These are phyloP conservation scores for Betta splendens DNA, from an alignment of 2,797 vertebrate genomes.

Conservation along the genomic window DNA sequence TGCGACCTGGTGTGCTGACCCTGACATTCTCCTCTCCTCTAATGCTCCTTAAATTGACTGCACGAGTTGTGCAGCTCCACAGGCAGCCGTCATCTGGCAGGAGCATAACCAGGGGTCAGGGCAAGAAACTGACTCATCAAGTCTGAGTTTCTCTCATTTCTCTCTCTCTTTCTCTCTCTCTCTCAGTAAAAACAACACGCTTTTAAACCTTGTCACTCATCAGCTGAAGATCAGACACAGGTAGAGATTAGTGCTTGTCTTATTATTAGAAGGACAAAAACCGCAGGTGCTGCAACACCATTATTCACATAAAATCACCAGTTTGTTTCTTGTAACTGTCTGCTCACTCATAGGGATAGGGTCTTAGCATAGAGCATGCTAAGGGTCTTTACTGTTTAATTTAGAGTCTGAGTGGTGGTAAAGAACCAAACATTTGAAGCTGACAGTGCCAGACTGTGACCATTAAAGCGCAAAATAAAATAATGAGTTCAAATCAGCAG, in stretches of 20 bases:
- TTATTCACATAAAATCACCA: slow-evolving; percentile 24
- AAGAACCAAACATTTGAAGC: too few relatives aligned
- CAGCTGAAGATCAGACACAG: slow-evolving; percentile 12
- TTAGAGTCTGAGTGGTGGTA: too few relatives aligned
- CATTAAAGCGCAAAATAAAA: too few relatives aligned
- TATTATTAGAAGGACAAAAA: slow-evolving; percentile 30
- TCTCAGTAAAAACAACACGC: slow-evolving; percentile 2
- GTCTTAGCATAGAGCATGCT: too few relatives aligned
- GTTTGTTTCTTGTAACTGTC: not conserved
- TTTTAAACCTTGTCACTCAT: not conserved
- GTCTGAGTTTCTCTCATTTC: slow-evolving; percentile 14
- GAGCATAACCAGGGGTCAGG: slow-evolving; percentile 50
- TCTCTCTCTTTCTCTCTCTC: not conserved
- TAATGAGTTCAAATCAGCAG: too few relatives aligned
- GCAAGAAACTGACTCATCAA: slow-evolving; percentile 37
- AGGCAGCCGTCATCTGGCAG: slow-evolving; percentile 57
- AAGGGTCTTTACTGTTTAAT: too few relatives aligned
- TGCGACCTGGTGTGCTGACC: slow-evolving; percentile 48
- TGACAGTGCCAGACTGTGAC: too few relatives aligned
- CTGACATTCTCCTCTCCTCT: slow-evolving; percentile 58
- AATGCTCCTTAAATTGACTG: slow-evolving; percentile 66
- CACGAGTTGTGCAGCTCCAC: slow-evolving; percentile 48
- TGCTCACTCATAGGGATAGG: too few relatives aligned
- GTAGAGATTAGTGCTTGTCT: slow-evolving; percentile 15
- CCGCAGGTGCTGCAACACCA: slow-evolving; percentile 11